Percentiles rank a stretch among this genome's conserved stretches.
phyloP scores from a whole-genome alignment of 2,113 vertebrate genomes.

The Halcyon senegalensis region DNA sequence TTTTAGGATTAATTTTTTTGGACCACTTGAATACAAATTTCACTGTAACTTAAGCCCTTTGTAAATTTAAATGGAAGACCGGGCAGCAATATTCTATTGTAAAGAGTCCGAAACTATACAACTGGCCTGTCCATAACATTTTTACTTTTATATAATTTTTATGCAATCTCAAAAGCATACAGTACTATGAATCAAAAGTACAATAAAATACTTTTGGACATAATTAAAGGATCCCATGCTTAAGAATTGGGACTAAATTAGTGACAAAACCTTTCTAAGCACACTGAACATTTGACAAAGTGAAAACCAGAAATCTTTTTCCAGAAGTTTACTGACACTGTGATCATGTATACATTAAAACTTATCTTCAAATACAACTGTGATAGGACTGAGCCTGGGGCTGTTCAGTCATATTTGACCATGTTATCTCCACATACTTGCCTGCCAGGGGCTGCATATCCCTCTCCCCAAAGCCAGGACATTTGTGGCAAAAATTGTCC shows the following conservation, averaged over 20 bases:
- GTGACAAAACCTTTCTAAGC: neutral
- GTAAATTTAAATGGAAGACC: neutral
- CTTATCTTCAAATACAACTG: neutral
- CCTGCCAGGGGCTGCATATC: neutral
- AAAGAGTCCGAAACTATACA: neutral
- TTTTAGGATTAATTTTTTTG: constrained; percentile 21
- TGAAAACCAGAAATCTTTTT: neutral
- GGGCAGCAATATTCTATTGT: neutral
- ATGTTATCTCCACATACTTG: neutral
- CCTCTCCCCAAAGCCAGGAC: neutral
- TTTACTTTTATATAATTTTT: neutral
- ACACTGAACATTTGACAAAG: neutral
- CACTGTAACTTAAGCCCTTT: neutral
- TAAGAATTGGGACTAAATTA: neutral
- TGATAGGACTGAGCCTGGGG: neutral
- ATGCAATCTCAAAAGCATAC: neutral
- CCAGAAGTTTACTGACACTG: neutral
- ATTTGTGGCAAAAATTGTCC: neutral
- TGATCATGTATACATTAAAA: neutral
- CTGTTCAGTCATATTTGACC: neutral
- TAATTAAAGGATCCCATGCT: neutral
- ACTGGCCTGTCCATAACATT: neutral
- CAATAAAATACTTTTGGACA: neutral
- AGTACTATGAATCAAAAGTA: neutral
- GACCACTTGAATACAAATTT: neutral